Evolutionary conservation across 1,140 invertebrate species (phyloP).

Genomic region (Drosophila ohnishii): DNA sequence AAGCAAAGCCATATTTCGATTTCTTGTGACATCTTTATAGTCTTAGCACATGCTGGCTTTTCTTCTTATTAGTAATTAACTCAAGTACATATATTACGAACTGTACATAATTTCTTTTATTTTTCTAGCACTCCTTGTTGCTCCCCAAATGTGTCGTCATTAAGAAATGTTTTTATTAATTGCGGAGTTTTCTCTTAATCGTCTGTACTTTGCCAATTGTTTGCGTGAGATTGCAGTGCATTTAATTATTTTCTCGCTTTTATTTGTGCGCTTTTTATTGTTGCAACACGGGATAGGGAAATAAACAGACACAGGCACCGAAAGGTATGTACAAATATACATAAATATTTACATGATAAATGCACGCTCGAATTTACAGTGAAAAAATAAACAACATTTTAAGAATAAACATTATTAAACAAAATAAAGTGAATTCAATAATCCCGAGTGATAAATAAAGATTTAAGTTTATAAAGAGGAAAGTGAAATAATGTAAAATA

Average conservation of each 20-base stretch:
- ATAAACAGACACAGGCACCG: background rate
- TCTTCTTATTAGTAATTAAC: background rate
- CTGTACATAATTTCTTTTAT: background rate
- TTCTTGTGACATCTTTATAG: background rate
- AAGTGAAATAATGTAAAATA: too few species aligned
- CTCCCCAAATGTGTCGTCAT: background rate
- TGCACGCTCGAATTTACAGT: background rate
- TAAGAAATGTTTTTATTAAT: conserved; percentile 3
- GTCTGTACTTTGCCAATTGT: background rate
- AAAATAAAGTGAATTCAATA: background rate
- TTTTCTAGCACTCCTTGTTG: background rate
- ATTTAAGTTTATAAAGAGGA: background rate
- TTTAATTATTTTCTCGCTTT: background rate
- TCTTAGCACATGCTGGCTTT: background rate
- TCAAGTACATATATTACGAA: background rate
- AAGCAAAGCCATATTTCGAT: background rate
- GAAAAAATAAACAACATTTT: background rate
- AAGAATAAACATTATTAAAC: background rate
- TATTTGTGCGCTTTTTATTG: background rate
- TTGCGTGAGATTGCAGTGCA: background rate
- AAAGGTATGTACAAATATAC: background rate
- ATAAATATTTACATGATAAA: background rate
- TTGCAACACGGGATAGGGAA: background rate
- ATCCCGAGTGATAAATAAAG: too few species aligned
- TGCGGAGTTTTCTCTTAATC: background rate